These are phyloP conservation scores for Chamaea fasciata DNA, from an alignment of 2,113 vertebrate species.

Conservation along the genomic window DNA sequence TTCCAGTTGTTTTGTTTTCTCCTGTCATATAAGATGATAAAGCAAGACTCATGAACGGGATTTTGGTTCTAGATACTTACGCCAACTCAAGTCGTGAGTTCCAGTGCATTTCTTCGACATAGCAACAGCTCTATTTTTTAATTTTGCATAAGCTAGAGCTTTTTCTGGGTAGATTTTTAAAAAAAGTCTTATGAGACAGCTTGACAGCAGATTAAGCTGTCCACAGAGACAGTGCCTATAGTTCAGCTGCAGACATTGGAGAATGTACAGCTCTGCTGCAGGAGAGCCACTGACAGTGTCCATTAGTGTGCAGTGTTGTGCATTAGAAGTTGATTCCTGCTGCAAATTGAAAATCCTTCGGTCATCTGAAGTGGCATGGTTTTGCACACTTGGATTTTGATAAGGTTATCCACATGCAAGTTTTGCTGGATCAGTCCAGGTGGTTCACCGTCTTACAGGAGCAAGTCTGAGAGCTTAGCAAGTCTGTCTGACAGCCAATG, in stretches of 20 bases:
- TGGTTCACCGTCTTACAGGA: neutral
- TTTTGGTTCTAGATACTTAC: neutral
- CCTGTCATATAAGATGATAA: neutral
- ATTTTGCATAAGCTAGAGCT: neutral
- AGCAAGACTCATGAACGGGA: neutral
- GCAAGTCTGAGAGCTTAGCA: neutral
- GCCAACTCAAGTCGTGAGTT: neutral
- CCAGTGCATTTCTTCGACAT: neutral
- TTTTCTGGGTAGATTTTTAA: neutral
- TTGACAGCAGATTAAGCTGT: neutral
- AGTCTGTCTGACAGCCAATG: neutral
- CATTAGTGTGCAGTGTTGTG: fast-evolving
- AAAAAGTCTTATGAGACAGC: neutral
- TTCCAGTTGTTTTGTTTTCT: neutral
- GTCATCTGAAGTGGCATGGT: neutral
- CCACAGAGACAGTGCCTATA: neutral
- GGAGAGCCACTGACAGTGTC: neutral
- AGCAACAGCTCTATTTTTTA: slow-evolving; percentile 16
- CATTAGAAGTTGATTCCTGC: neutral
- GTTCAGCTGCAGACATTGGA: neutral
- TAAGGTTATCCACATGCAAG: neutral
- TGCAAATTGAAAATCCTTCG: neutral
- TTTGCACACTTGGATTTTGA: neutral
- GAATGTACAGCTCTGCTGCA: neutral
- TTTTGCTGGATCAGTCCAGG: neutral